Percentiles rank a stretch among this genome's conserved stretches.
These are phyloP conservation scores for Diprion similis DNA, from an alignment of 1,140 invertebrate species.

Conservation along the genomic window DNA sequence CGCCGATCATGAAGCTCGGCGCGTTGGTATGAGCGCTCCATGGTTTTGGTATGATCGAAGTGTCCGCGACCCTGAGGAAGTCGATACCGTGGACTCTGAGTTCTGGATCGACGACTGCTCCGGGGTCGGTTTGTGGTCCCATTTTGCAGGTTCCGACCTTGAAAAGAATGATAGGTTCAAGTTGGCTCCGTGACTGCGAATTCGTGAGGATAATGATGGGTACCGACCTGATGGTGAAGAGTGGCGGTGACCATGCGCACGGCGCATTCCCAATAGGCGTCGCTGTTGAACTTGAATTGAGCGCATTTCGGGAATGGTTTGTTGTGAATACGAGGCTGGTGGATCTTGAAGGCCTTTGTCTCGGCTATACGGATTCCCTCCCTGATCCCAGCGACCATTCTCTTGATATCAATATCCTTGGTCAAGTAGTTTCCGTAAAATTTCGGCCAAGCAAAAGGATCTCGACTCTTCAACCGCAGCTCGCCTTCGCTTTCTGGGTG, in stretches of 20 bases:
- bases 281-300: conserved; percentile 47
- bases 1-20: conserved; percentile 63
- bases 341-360: conserved; percentile 57
- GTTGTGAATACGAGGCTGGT: conserved; percentile 49
- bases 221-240: conserved; percentile 66
- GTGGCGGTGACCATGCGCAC: conserved; percentile 58
- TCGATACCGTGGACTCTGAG: conserved; percentile 60
- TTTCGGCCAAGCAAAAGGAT: conserved; percentile 74
- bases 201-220: conserved; percentile 13
- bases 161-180: neutral
- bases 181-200: too few relatives aligned
- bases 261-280: conserved; percentile 65
- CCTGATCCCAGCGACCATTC: conserved; percentile 63
- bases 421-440: conserved; percentile 75
- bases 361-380: conserved; percentile 58
- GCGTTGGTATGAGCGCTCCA: conserved; percentile 53
- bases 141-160: conserved; percentile 69
- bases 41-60: conserved; percentile 52
- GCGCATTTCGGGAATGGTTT: conserved; percentile 54
- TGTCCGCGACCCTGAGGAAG: conserved; percentile 57
- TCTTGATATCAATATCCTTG: conserved; percentile 59
- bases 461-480: conserved; percentile 66
- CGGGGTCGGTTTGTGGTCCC: conserved; percentile 63
- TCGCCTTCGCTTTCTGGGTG: conserved; percentile 74
- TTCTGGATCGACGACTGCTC: conserved; percentile 66